Evolutionary conservation across 2,797 vertebrate genomes (phyloP).

Genomic region (Gymnothorax reevesii): DNA sequence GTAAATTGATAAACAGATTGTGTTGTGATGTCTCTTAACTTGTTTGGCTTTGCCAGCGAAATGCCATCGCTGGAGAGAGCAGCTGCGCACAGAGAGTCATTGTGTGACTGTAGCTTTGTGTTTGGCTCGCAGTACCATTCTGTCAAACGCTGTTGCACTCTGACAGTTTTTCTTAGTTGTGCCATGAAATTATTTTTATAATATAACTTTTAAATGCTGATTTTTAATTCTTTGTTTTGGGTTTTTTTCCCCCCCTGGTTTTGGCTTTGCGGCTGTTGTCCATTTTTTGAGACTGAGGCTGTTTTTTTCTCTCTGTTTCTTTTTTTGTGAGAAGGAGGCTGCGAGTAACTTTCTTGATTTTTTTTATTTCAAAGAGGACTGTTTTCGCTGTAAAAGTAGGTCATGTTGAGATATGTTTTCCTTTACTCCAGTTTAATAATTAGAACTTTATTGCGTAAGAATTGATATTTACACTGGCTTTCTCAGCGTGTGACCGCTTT

Average conservation of each 20-base stretch:
- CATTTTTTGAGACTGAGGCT: not conserved
- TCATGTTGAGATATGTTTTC: conserved; percentile 43
- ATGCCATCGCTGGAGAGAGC: conserved; percentile 52
- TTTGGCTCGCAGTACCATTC: conserved; percentile 46
- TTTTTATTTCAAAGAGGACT: conserved; percentile 35
- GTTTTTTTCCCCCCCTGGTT: not conserved
- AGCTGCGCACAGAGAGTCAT: conserved; percentile 61
- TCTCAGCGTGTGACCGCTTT: not conserved
- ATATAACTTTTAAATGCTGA: conserved; percentile 24
- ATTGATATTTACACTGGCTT: conserved; percentile 40
- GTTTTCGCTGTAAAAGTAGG: conserved; percentile 55
- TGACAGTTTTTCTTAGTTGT: conserved; percentile 68
- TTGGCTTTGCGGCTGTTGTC: not conserved
- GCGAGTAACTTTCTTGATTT: not conserved
- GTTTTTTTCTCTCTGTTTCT: conserved; percentile 25
- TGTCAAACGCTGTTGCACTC: conserved; percentile 52
- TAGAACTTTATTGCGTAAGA: conserved; percentile 58
- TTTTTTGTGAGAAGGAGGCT: not conserved
- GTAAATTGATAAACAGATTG: conserved; percentile 58
- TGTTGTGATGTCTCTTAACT: conserved; percentile 44
- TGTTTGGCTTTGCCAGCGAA: conserved; percentile 45
- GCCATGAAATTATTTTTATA: conserved; percentile 50
- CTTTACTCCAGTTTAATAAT: conserved; percentile 52
- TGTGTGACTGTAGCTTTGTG: conserved; percentile 53
- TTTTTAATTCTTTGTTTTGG: conserved; percentile 19